Base-by-base conservation (phyloP, 1,140 invertebrate genomes). In the Tetramorium simillimum region DNA sequence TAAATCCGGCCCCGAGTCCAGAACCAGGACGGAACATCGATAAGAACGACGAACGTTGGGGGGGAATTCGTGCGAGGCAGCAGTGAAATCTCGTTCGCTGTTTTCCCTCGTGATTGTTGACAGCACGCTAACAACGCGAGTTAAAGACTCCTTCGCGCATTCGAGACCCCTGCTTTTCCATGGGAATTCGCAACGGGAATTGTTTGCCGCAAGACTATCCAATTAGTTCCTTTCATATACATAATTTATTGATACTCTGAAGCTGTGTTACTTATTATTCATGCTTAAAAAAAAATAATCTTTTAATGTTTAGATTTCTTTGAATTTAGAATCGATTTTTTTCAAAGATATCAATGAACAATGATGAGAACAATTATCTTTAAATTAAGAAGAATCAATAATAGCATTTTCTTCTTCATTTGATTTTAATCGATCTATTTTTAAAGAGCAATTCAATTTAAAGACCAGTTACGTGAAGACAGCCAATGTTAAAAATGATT, bases 1-100 rank as follows among this genome's bases (percentile, higher is more conserved):
- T 49, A 37, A 60, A 78, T 65, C 76, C 21, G 76, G 9, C 53
- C 51, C 10, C 16, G 21, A 40, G 43, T 65, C 3, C 24, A 33
- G 40, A 65, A 65, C 16, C 51, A 76, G 33, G 37, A 40, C 33
- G 53, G 53, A 60, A 76, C 73, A 58, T 76, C 53, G 73, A 58
- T 76, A 76, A 58, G 72, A 76, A 76, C 49, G 33, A 6, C 72
- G 72, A 24, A 40, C 16, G 65, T 6, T 0, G 21, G 65, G 1
- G 18, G 46, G n/a, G 49, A 49, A 73, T 73, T 73, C 49, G 49
- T 73, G 43, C 16, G 43, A 72, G 46, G 70, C 28, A 1, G 28
- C 28, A 73, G 49, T 53, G 70, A 53, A 73, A 73, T 73, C 70
- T 37, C 28, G 24, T 46, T 28, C 28, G 18, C 18, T 37, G 28